Conservation (phyloP, 2,113 vertebrate genomes). For the Nothobranchius kuhntae region DNA sequence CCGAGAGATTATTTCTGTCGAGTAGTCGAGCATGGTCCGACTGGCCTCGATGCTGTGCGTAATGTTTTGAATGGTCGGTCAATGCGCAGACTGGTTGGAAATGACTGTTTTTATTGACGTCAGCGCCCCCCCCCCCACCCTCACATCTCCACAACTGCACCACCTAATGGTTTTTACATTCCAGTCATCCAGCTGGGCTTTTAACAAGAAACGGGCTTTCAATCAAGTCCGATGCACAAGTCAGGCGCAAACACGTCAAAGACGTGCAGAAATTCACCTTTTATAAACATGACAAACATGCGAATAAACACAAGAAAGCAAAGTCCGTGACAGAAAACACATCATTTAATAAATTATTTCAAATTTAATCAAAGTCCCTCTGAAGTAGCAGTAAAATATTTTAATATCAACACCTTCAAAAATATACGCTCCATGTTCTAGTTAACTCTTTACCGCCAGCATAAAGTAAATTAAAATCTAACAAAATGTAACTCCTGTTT, state of each 20-base stretch:
- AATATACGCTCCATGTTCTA: neutral
- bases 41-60: slow-evolving; percentile 65
- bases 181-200: slow-evolving; percentile 41
- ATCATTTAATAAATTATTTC: slow-evolving; percentile 77
- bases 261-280: neutral
- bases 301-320: neutral
- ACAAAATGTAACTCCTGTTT: neutral
- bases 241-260: too few species aligned
- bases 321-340: neutral
- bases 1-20: slow-evolving; percentile 24
- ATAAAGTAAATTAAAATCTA: slow-evolving; percentile 13
- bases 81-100: slow-evolving; percentile 75
- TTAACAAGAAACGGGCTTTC: slow-evolving; percentile 8
- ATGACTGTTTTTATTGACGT: slow-evolving; percentile 78
- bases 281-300: neutral
- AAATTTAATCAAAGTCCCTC: slow-evolving; percentile 62
- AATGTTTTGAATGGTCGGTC: slow-evolving; percentile 76
- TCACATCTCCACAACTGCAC: slow-evolving; percentile 65
- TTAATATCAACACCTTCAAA: slow-evolving; percentile 63
- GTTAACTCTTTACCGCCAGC: slow-evolving; percentile 5
- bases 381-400: slow-evolving; percentile 35
- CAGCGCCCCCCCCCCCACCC: slow-evolving; percentile 58
- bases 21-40: slow-evolving; percentile 52
- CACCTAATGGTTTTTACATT: slow-evolving; percentile 66
- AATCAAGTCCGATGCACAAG: too few species aligned